phyloP scores from a whole-genome alignment of 1,140 invertebrate species.

The Ridgeia piscesae region DNA sequence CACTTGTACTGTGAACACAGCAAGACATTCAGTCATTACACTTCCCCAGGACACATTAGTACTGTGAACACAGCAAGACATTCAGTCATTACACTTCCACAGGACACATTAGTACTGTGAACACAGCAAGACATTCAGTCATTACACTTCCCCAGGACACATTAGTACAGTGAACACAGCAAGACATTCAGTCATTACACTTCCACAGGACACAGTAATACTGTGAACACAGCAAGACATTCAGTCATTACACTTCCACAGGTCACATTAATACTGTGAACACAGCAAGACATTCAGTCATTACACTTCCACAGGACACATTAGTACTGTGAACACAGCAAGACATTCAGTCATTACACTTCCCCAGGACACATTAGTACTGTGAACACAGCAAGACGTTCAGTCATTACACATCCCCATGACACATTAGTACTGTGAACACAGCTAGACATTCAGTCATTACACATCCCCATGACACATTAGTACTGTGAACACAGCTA shows the following conservation, averaged over 20 bases:
- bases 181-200: background rate
- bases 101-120: background rate
- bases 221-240: background rate
- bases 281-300: background rate
- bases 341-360: too few species aligned
- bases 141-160: slow-evolving; percentile 65
- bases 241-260: too few species aligned
- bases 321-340: background rate
- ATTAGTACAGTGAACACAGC: slow-evolving; percentile 47
- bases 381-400: slow-evolving; percentile 3
- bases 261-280: slow-evolving; percentile 57
- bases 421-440: background rate
- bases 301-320: background rate
- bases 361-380: slow-evolving; percentile 63
- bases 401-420: background rate
- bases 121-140: too few species aligned
- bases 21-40: too few species aligned
- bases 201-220: background rate
- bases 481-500: slow-evolving; percentile 42
- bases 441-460: too few species aligned
- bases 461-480: slow-evolving; percentile 65
- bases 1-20: too few species aligned
- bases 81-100: background rate
- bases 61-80: too few species aligned
- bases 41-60: too few species aligned